Base-by-base conservation (phyloP, 2,888 invertebrate species). In the Leucophora obtusa region DNA sequence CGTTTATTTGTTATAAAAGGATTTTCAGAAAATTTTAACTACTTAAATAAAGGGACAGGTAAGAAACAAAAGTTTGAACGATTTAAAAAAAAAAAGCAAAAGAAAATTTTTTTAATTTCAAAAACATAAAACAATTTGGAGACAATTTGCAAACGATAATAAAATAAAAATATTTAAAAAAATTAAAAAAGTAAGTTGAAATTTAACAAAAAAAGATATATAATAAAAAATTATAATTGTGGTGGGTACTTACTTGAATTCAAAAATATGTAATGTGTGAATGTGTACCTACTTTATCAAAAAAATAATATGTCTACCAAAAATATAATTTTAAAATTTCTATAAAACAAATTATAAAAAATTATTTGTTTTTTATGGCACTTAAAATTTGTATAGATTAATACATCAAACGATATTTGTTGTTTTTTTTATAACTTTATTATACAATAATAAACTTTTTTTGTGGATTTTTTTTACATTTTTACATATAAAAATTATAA, bases 401-500 rank as follows among this genome's bases (percentile, higher is more conserved):
- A 71, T 71, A 72, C 58, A 76, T 63, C 11, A 47, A 11, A 17
- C 6, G 14, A 54, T 53, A 63, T 50, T 73, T 28, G 28, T 28
- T 28, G 28, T 28, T 50, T 69, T 65, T 68, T 59, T 72, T 54
- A 65, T 65, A 81, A 81, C 81, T 81, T 81, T 81, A 81, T 81
- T 81, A 73, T 81, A 81, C 81, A 82, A 82, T 75, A 71, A 82
- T 79, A 82, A 81, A 65, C 47, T 71, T 70, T 21, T 71, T 82
- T 68, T 77, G 77, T 71, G 17, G 28, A 58, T 56, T 17, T 63
- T 82, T 79, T 73, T 77, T 83, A 66, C 73, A 82, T 82, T 79
- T 75, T 73, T 72, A 80, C 79, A 82, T 69, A 68, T 82, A 80
- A 82, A 82, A 79, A 65, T 75, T 73, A 65, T 74, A 63, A 54